A percentile compares a stretch with the other conserved stretches of the same genome.
phyloP scores from a whole-genome alignment of 1,140 invertebrate genomes.

The Metaphire vulgaris region DNA sequence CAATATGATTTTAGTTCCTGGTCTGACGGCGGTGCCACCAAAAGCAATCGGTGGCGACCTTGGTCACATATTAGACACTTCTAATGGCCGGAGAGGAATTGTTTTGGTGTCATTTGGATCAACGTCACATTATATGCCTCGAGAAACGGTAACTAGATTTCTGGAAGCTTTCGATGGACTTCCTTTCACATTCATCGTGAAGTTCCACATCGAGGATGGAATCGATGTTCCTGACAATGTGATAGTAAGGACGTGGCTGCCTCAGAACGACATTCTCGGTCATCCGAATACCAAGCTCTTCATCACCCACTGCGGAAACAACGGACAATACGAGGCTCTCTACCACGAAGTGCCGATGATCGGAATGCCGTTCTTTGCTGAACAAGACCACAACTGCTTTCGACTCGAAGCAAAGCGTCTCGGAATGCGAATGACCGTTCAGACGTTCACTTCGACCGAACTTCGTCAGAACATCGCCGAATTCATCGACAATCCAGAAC shows the following conservation, averaged over 20 bases:
- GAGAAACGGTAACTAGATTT: neutral
- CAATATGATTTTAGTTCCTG: too few species aligned
- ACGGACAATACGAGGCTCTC: conserved; percentile 12
- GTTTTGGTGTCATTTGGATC: conserved; percentile 12
- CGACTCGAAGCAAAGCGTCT: conserved; percentile 55
- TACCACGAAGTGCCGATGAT: conserved; percentile 26
- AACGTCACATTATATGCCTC: conserved; percentile 5
- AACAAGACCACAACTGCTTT: conserved; percentile 44
- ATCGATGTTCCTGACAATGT: neutral
- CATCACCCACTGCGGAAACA: conserved; percentile 10
- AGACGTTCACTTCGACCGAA: neutral
- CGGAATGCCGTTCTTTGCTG: conserved; percentile 21
- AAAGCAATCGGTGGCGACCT: too few species aligned
- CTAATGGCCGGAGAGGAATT: too few species aligned
- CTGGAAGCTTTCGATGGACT: neutral
- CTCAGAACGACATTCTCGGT: neutral
- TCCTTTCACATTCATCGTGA: neutral
- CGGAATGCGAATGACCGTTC: conserved; percentile 33
- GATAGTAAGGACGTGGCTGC: neutral
- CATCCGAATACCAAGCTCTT: neutral
- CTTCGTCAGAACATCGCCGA: neutral
- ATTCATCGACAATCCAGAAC: neutral
- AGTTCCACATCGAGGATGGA: neutral
- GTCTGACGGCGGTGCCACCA: too few species aligned
- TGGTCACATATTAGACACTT: too few species aligned